phyloP scores from a whole-genome alignment of 2,888 invertebrate genomes.

The Papilio gigon region DNA sequence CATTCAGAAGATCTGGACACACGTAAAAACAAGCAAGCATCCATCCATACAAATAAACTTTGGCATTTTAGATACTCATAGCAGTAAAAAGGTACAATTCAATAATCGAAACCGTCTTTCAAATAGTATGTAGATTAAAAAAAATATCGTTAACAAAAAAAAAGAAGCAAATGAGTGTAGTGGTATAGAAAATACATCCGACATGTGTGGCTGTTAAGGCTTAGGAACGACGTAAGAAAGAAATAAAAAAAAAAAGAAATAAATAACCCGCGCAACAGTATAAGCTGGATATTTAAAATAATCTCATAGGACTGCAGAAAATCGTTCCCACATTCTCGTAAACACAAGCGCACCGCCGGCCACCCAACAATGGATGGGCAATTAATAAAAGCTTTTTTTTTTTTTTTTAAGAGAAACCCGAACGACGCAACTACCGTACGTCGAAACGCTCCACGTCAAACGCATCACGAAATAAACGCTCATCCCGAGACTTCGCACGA shows the following conservation, averaged over 20 bases:
- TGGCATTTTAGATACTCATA: too few species aligned
- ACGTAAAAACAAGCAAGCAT: too few species aligned
- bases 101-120: not conserved
- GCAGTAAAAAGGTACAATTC: too few species aligned
- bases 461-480: conserved; percentile 67
- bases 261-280: conserved; percentile 46
- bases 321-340: conserved; percentile 51
- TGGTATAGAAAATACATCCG: conserved; percentile 24
- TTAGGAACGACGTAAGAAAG: conserved; percentile 18
- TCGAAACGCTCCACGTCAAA: conserved; percentile 58
- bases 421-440: conserved; percentile 55
- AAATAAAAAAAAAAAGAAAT: conserved; percentile 38
- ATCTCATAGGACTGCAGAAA: conserved; percentile 47
- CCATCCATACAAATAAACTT: too few species aligned
- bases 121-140: not conserved
- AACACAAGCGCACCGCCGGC: conserved; percentile 53
- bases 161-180: conserved; percentile 6
- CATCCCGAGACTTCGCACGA: conserved; percentile 65
- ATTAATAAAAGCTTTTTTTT: conserved; percentile 62
- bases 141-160: not conserved
- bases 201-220: conserved; percentile 29
- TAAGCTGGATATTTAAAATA: conserved; percentile 51
- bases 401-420: conserved; percentile 54
- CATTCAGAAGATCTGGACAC: too few species aligned
- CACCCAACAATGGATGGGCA: conserved; percentile 69